Evolutionary conservation across 2,113 vertebrate genomes (phyloP).

Genomic region (Galbula dea): DNA sequence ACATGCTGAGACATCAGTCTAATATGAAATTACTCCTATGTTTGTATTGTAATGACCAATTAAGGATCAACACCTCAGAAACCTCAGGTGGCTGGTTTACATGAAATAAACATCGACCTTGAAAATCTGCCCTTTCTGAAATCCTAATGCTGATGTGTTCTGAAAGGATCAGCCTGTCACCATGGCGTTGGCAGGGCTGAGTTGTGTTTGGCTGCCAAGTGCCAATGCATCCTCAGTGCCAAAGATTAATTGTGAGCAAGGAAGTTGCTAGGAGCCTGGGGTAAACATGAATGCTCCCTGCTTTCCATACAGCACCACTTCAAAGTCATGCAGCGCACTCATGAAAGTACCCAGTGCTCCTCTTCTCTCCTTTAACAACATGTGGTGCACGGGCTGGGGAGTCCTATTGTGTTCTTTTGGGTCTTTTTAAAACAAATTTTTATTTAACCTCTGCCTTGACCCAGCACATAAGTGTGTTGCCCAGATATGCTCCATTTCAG

Average conservation of each 20-base stretch:
- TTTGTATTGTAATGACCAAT: constrained; percentile 49
- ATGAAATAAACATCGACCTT: neutral
- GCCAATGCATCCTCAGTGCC: neutral
- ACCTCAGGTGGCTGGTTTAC: constrained; percentile 15
- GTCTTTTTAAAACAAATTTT: constrained; percentile 70
- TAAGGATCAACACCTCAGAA: constrained; percentile 47
- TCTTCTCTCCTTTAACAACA: neutral
- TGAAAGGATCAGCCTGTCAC: constrained; percentile 21
- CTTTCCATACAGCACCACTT: neutral
- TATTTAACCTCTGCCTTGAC: constrained; percentile 77
- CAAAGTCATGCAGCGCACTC: neutral
- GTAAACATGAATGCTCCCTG: neutral
- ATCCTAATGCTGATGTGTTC: neutral
- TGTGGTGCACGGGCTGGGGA: neutral
- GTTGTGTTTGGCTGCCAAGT: neutral
- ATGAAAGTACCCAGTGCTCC: neutral
- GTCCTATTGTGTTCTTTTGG: constrained; percentile 13
- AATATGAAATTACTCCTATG: constrained; percentile 13
- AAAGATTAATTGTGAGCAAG: neutral
- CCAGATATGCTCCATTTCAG: constrained; percentile 70
- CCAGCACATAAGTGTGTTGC: constrained; percentile 55
- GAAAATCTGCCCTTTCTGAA: neutral
- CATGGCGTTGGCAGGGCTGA: neutral
- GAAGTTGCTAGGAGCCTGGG: neutral
- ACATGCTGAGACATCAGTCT: constrained; percentile 10